These are phyloP conservation scores for Elymnias hypermnestra DNA, from an alignment of 1,140 invertebrate genomes.

Conservation along the genomic window DNA sequence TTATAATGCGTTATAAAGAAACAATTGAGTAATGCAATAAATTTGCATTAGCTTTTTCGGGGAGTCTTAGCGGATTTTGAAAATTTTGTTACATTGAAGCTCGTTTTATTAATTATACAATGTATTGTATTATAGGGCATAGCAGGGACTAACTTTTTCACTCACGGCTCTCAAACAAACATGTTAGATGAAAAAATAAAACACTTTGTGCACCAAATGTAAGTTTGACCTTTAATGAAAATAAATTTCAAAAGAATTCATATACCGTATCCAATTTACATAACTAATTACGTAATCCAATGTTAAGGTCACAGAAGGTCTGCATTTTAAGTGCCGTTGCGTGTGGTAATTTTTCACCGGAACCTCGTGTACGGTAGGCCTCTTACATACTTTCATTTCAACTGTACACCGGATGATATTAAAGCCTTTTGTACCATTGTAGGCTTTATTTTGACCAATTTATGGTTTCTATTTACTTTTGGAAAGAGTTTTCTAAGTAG, in stretches of 20 bases:
- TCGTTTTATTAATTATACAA: too few relatives aligned
- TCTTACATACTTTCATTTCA: neutral
- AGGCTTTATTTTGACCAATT: neutral
- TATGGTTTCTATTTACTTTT: neutral
- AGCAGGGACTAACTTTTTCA: too few relatives aligned
- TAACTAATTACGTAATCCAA: constrained; percentile 17
- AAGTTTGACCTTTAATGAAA: constrained; percentile 6
- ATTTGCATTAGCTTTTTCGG: too few relatives aligned
- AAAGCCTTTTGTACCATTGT: neutral
- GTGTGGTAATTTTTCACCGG: constrained; percentile 25
- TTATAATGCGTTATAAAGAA: too few relatives aligned
- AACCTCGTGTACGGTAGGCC: constrained; percentile 10
- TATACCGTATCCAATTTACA: constrained; percentile 17
- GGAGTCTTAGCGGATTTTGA: too few relatives aligned
- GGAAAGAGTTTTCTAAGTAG: neutral
- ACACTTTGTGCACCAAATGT: neutral
- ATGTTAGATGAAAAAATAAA: neutral
- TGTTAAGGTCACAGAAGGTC: constrained; percentile 25
- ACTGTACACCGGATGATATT: neutral
- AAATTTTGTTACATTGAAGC: too few relatives aligned
- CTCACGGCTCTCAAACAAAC: neutral
- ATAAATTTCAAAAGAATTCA: neutral
- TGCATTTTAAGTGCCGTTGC: constrained; percentile 20
- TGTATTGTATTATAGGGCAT: too few relatives aligned
- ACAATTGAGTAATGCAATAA: too few relatives aligned